These are phyloP conservation scores for Boulengerochromis microlepis DNA, from an alignment of 2,113 vertebrate species.

Conservation along the genomic window DNA sequence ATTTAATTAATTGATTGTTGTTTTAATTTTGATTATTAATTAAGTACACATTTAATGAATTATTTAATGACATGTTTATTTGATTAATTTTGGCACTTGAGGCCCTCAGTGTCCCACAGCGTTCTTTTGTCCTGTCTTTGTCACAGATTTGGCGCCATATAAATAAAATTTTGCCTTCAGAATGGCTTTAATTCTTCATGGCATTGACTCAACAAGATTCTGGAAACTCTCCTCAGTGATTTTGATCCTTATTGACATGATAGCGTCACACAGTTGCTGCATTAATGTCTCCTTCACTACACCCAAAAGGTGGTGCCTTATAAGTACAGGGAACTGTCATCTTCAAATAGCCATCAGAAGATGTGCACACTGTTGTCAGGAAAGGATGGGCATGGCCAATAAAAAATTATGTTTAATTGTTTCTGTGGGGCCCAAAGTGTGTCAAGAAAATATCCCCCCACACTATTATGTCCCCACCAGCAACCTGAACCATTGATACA, in stretches of 20 bases:
- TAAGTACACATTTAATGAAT: neutral
- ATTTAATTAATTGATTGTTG: neutral
- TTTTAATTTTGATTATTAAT: neutral
- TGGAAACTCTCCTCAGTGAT: neutral
- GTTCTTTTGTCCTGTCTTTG: neutral
- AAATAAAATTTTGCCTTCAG: neutral
- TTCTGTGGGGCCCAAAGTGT: accelerated
- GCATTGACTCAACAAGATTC: neutral
- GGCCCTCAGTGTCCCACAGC: neutral
- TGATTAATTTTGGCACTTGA: neutral
- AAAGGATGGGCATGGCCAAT: neutral
- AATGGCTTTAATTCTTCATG: neutral
- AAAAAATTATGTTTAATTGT: neutral
- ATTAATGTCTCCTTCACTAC: neutral
- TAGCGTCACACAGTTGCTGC: neutral
- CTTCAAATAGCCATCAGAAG: neutral
- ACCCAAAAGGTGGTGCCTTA: neutral
- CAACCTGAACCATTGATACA: neutral
- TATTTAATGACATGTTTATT: neutral
- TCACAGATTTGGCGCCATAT: neutral
- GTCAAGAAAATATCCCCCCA: neutral
- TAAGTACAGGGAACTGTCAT: neutral
- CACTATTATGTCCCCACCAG: neutral
- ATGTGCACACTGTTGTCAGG: neutral
- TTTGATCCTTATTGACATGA: neutral